Evolutionary conservation across 2,113 vertebrate genomes (phyloP), one percentile per base, ranked within the genome.

Genomic region (Cephalopterus ornatus): DNA sequence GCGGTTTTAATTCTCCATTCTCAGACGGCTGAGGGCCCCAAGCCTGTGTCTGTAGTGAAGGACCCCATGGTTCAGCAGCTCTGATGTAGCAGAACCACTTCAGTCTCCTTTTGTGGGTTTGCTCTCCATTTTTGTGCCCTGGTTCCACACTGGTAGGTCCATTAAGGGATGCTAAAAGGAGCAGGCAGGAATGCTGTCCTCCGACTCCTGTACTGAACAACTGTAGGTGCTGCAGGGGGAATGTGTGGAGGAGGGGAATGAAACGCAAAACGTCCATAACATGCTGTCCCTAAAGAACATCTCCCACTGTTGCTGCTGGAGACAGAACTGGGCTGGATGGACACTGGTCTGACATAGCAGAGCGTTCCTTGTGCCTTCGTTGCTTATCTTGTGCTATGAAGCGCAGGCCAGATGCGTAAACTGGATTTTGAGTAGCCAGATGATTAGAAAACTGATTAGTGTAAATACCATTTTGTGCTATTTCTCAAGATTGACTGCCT

Each of bases 31-130:
- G 6, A 52, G 47, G 18, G 23, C 47, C 52, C 66, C 11, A 8
- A 30, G 42, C 46, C 59, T 63, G 14, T 37, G 41, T 56, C 35
- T 53, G 47, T 41, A 17, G 52, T 12, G 14, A 73, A 42, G 41
- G 0, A 0, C 20, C 8, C 2, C 0, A 1, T 19, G 35, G 23
- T 80, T 85, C 47, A 37, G 35, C 56, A 30, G 63, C 30, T 76
- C 41, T 76, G 23, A n/a, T n/a, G n/a, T 32, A 62, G n/a, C 33
- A 42, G 20, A 52, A 30, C 23, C 11, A 8, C 46, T 56, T 83
- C 33, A 56, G 26, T 46, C 46, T 56, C 30, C 26, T 62, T 46
- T 37, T 26, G 35, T 74, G 58, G 28, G 12, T 56, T 65, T 71
- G 14, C 35, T 66, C 33, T 35, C 33, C 26, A 35, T 80, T 46